Evolutionary conservation across 1,140 invertebrate species (phyloP).

Genomic region (Hypsibius dujardini): DNA sequence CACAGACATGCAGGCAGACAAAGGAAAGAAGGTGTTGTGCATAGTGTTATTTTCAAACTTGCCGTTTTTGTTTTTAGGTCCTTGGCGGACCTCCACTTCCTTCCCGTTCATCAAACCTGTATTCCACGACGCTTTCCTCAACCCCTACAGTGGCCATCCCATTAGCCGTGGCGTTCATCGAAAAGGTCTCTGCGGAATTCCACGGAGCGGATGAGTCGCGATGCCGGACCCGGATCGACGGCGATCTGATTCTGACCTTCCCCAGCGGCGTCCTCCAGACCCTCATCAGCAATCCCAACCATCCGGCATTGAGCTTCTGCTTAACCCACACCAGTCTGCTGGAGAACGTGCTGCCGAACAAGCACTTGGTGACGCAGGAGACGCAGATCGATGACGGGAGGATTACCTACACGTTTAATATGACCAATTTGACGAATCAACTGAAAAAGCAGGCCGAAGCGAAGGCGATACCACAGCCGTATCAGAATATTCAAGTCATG

Average conservation of each 20-base stretch:
- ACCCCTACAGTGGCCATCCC: conserved; percentile 47
- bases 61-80: background rate
- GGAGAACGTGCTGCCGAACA: conserved; percentile 71
- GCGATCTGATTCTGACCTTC: conserved; percentile 92
- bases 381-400: conserved; percentile 51
- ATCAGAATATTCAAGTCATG: conserved; percentile 15
- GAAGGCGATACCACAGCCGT: conserved; percentile 11
- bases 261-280: conserved; percentile 83
- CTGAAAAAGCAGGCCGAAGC: conserved; percentile 65
- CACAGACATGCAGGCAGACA: background rate
- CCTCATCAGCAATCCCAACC: conserved; percentile 55
- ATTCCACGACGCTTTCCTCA: background rate
- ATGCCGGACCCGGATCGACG: conserved; percentile 81
- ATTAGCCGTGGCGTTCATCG: conserved; percentile 84
- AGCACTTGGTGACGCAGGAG: conserved; percentile 67
- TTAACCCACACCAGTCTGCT: conserved; percentile 64
- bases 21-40: background rate
- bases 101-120: background rate
- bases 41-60: background rate
- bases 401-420: conserved; percentile 68
- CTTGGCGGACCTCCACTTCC: conserved; percentile 9
- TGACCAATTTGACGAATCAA: conserved; percentile 67
- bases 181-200: conserved; percentile 86
- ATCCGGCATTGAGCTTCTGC: conserved; percentile 55
- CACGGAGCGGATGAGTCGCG: conserved; percentile 52